These are phyloP conservation scores for Siniperca undulata DNA, from an alignment of 2,797 vertebrate genomes.

Conservation along the genomic window DNA sequence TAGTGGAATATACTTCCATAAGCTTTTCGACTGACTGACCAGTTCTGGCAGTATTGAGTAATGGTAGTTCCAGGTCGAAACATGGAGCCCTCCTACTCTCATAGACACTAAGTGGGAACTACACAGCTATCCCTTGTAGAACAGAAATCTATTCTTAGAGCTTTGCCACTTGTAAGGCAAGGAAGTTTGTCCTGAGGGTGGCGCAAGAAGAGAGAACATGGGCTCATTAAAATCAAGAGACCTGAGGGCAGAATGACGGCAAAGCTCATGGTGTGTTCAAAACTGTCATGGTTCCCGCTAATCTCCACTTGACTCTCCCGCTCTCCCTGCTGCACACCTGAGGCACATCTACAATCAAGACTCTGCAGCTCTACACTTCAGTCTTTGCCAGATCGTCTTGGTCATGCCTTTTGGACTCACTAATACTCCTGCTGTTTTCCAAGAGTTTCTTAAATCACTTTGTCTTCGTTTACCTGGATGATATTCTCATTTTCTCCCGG, in stretches of 20 bases:
- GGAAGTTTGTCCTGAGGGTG: background rate
- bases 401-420: no score
- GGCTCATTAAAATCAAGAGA: background rate
- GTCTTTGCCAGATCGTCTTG: no score
- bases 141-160: background rate
- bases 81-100: conserved; percentile 87
- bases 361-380: no score
- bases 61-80: conserved; percentile 86
- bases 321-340: no score
- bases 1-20: rapidly evolving
- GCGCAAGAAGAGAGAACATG: background rate
- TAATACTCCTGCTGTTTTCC: no score
- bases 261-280: background rate
- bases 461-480: no score
- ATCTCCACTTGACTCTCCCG: no score
- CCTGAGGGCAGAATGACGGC: background rate
- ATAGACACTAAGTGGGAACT: conserved; percentile 84
- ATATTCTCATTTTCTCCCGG: no score
- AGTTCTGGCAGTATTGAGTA: conserved; percentile 89
- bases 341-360: no score
- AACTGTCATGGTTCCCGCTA: background rate
- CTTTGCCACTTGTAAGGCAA: background rate
- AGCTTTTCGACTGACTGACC: conserved; percentile 80
- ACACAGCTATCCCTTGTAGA: conserved; percentile 86
- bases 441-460: no score